Evolutionary conservation across 2,797 vertebrate species (phyloP), one percentile per base, ranked within the genome.

Genomic region (Knipowitschia caucasica): DNA sequence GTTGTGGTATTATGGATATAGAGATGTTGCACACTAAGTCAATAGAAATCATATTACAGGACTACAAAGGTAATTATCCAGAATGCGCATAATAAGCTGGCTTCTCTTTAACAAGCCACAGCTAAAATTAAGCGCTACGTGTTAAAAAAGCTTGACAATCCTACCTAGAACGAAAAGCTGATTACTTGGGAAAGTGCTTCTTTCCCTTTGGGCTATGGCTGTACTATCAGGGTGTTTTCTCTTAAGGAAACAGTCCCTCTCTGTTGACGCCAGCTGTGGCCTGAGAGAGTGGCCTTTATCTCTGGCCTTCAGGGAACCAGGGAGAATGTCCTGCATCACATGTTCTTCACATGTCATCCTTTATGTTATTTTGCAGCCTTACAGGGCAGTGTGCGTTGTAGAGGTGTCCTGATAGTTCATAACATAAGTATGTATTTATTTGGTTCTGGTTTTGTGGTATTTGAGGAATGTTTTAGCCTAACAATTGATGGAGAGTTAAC

Each of bases 181-280:
- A 64, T 64, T 67, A 31, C 54, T 49, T 68, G 69, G 58, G 51
- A 80, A 79, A 73, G 56, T 20, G 47, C 53, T 31, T 62, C 62
- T 59, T 56, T 29, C 52, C 47, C 18, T 40, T 51, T 56, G 43
- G 14, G 26, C 35, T 25, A 26, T 47, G 5, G 1, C 34, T 50
- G 62, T 46, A 40, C 51, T 80, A 84, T 83, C 75, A 62, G 72
- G 64, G 70, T 73, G 77, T 81, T 78, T 75, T 78, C 56, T 55
- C 40, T 26, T 53, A 62, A 82, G 80, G 80, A 84, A 86, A 74
- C 34, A 29, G 62, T 11, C 27, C 36, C 33, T 38, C 4, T 6
- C 40, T 45, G 42, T 46, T 69, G 69, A 80, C 52, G 18, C 75
- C 65, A 69, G 59, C 56, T 63, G 5, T 20, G 59, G 56, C 47